These are phyloP conservation scores for Morpho helenor DNA, from an alignment of 2,888 invertebrate genomes.

Conservation along the genomic window DNA sequence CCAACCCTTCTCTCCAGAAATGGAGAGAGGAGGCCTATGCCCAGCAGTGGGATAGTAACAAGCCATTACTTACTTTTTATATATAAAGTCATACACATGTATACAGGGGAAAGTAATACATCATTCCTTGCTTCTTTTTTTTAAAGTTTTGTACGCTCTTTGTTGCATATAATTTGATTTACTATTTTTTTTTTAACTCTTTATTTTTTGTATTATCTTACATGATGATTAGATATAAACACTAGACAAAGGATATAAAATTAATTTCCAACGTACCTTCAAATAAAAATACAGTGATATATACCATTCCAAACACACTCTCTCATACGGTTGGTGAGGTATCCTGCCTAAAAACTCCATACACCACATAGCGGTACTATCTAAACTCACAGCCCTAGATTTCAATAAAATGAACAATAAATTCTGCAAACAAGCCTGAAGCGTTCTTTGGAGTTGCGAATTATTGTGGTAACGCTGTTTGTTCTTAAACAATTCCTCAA, in stretches of 20 bases:
- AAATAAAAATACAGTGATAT: constrained; percentile 51
- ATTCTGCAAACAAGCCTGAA: constrained; percentile 55
- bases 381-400: constrained; percentile 31
- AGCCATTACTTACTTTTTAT: no score
- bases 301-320: constrained; percentile 62
- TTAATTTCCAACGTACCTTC: constrained; percentile 33
- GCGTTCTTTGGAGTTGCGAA: constrained; percentile 54
- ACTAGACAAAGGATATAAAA: background rate
- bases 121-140: no score
- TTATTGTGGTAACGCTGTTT: constrained; percentile 67
- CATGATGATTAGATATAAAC: no score
- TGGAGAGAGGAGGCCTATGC: no score
- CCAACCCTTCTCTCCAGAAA: no score
- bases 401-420: constrained; percentile 47
- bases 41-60: no score
- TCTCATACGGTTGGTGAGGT: constrained; percentile 63
- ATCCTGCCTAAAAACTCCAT: constrained; percentile 50
- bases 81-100: no score
- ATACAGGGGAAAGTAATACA: no score
- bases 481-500: constrained; percentile 49
- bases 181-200: no score
- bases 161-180: no score
- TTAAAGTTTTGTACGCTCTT: no score
- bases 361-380: constrained; percentile 46
- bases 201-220: no score